These are phyloP conservation scores for Lottia gigantea DNA, from an alignment of 2,888 invertebrate species.

Conservation along the genomic window DNA sequence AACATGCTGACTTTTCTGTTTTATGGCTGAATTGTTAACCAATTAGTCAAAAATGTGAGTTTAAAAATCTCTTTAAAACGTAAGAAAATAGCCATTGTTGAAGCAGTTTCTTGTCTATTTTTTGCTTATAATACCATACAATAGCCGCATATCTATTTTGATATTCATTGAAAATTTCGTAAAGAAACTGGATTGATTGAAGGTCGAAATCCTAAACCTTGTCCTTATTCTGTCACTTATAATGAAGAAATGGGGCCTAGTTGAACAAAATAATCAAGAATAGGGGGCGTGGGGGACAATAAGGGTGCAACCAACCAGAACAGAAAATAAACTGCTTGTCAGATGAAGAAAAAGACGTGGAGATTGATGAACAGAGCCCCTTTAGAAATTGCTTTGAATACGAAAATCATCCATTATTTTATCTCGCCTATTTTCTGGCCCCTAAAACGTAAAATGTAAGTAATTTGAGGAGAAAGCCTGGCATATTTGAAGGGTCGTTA, in stretches of 20 bases:
- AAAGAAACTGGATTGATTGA: not conserved
- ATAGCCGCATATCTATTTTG: too few species aligned
- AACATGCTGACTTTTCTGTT: too few species aligned
- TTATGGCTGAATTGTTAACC: too few species aligned
- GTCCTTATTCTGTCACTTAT: conserved; percentile 1
- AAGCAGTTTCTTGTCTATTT: too few species aligned
- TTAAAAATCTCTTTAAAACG: too few species aligned
- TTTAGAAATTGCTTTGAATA: not conserved
- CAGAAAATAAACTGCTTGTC: conserved; percentile 9
- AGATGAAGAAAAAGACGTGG: not conserved
- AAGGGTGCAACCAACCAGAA: not conserved
- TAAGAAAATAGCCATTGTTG: too few species aligned
- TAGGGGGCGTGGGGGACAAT: conserved; percentile 7
- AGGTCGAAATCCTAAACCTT: not conserved
- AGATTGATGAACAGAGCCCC: conserved; percentile 10
- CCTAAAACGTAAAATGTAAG: not conserved
- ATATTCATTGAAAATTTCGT: too few species aligned
- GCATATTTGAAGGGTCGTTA: conserved; percentile 6
- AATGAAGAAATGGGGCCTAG: not conserved
- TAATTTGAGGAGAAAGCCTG: not conserved
- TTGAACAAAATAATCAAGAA: conserved; percentile 1
- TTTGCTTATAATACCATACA: too few species aligned
- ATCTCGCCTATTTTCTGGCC: not conserved
- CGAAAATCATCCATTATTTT: conserved; percentile 1
- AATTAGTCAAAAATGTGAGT: too few species aligned